Conservation (phyloP, 2,113 vertebrate species). For the Xyliphius kryptos region DNA sequence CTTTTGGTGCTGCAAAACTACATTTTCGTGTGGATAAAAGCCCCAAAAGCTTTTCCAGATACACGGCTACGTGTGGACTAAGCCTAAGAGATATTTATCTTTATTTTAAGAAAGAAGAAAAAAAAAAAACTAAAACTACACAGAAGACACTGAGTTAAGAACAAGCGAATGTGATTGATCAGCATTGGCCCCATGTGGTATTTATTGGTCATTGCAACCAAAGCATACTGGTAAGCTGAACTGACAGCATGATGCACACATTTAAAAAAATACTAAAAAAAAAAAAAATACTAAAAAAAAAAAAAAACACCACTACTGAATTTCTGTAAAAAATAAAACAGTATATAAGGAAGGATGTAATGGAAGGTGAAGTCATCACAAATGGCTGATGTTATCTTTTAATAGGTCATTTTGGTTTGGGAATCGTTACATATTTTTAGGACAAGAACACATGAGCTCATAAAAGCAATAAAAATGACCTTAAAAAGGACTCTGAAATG, state of each 20-base stretch:
- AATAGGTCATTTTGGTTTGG: background rate
- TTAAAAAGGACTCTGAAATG: background rate
- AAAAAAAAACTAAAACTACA: background rate
- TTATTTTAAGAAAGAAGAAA: no score
- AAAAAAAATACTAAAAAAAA: no score
- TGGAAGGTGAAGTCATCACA: no score
- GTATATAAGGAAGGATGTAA: no score
- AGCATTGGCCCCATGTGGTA: conserved; percentile 28
- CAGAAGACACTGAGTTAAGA: background rate
- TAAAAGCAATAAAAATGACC: conserved; percentile 14
- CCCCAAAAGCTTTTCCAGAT: no score
- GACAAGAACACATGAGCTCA: background rate
- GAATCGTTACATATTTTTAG: background rate
- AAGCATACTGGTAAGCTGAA: background rate
- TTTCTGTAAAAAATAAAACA: no score
- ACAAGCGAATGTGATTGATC: background rate
- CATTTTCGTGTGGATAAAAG: no score
- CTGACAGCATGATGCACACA: background rate
- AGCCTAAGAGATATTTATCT: no score
- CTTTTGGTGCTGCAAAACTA: no score
- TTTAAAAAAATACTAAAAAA: conserved; percentile 6
- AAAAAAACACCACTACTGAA: background rate
- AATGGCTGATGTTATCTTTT: no score
- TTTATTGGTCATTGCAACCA: conserved; percentile 37
- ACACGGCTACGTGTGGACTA: no score